Conservation (phyloP, 2,888 invertebrate genomes). For the Conistra vaccinii region DNA sequence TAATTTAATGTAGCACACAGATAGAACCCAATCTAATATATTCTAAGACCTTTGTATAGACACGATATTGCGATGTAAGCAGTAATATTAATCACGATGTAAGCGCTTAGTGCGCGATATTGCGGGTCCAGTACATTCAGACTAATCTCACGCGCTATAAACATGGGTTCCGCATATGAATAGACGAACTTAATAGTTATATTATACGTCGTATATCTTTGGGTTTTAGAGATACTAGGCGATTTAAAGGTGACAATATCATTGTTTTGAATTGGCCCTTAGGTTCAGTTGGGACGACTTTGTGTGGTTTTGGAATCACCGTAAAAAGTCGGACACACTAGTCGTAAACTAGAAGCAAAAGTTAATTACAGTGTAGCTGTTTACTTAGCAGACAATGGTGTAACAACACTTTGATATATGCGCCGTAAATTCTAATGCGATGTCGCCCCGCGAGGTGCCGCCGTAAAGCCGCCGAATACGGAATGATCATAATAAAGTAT, state of each 20-base stretch:
- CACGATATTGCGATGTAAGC: conserved; percentile 53
- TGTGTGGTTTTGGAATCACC: not conserved
- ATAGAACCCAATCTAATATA: conserved; percentile 29
- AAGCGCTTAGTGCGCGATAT: conserved; percentile 76
- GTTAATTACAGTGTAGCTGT: conserved; percentile 79
- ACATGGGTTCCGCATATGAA: conserved; percentile 69
- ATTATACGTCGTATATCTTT: conserved; percentile 26
- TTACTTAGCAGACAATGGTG: conserved; percentile 82
- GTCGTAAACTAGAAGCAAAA: conserved; percentile 67
- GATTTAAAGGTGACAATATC: not conserved
- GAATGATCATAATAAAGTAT: conserved; percentile 89
- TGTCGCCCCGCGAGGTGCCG: conserved; percentile 83
- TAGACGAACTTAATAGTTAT: conserved; percentile 46
- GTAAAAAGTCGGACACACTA: conserved; percentile 6
- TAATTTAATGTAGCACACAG: not conserved
- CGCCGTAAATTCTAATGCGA: conserved; percentile 87
- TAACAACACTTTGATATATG: conserved; percentile 82
- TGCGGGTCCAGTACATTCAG: conserved; percentile 77
- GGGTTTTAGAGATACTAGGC: not conserved
- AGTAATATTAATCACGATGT: conserved; percentile 71
- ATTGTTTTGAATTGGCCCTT: not conserved
- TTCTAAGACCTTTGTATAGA: conserved; percentile 32
- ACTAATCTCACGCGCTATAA: conserved; percentile 82
- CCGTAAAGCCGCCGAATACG: conserved; percentile 83
- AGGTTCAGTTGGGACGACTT: not conserved